Conservation (phyloP, 1,140 invertebrate species). For the Chironomus tepperi region DNA sequence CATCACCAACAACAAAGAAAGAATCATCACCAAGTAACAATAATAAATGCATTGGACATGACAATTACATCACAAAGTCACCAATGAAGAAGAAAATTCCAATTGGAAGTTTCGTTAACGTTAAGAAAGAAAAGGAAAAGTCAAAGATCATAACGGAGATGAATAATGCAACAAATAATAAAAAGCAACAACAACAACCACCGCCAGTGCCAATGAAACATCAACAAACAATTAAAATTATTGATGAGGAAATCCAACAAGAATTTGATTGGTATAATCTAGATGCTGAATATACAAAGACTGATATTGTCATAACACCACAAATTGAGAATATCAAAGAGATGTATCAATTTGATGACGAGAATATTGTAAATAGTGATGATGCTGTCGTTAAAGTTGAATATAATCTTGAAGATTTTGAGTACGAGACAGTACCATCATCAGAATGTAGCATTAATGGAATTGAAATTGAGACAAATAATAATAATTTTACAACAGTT, state of each 20-base stretch:
- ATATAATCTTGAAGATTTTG: conserved; percentile 18
- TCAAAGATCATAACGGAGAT: not conserved
- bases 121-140: conserved; percentile 26
- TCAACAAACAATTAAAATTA: conserved; percentile 19
- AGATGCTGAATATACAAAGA: conserved; percentile 34
- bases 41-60: conserved; percentile 34
- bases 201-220: conserved; percentile 22
- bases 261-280: conserved; percentile 41
- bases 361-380: not conserved
- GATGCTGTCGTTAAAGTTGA: not conserved
- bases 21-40: conserved; percentile 29
- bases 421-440: not conserved
- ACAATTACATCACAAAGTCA: conserved; percentile 39
- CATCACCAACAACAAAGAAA: not conserved
- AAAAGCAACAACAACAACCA: not conserved
- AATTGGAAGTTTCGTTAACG: not conserved
- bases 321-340: conserved; percentile 14
- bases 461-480: conserved; percentile 18
- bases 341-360: conserved; percentile 17
- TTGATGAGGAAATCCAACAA: conserved; percentile 30
- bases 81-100: conserved; percentile 15
- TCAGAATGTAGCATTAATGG: not conserved
- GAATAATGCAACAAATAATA: not conserved
- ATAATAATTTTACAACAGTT: conserved; percentile 19
- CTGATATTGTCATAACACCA: not conserved